Conservation (phyloP, 2,888 invertebrate genomes). For the Thelaira solivaga region DNA sequence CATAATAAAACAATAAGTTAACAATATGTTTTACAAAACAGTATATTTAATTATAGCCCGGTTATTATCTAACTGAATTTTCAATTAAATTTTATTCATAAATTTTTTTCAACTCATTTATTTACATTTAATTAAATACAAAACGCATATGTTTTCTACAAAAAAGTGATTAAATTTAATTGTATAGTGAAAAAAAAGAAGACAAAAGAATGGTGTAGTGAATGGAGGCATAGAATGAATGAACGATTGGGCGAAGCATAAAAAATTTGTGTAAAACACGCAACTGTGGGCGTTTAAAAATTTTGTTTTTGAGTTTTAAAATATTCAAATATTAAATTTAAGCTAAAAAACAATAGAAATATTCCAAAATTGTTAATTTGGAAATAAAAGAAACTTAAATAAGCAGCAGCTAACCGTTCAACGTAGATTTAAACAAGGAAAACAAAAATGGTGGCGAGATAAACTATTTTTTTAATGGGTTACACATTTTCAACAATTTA, state of each 20-base stretch:
- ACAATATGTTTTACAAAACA: background rate
- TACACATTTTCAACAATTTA: background rate
- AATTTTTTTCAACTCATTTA: slow-evolving; percentile 31
- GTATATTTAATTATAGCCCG: background rate
- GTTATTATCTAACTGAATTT: slow-evolving; percentile 19
- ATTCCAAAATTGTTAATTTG: too few species aligned
- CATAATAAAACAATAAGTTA: background rate
- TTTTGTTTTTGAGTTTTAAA: background rate
- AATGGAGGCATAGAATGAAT: background rate
- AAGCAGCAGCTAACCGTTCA: background rate
- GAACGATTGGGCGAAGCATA: background rate
- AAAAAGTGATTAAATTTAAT: slow-evolving; percentile 26
- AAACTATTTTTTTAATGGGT: background rate
- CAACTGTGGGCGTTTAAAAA: slow-evolving; percentile 7
- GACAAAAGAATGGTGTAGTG: background rate
- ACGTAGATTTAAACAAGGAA: slow-evolving; percentile 33
- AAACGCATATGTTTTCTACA: background rate
- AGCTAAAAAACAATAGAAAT: background rate
- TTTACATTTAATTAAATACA: background rate
- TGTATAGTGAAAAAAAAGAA: background rate
- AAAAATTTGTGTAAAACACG: slow-evolving; percentile 23
- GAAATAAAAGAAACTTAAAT: background rate
- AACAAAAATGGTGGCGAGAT: slow-evolving; percentile 26
- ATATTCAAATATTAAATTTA: background rate
- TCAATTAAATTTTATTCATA: background rate